phyloP scores from a whole-genome alignment of 2,797 vertebrate genomes.

The Prionace glauca region DNA sequence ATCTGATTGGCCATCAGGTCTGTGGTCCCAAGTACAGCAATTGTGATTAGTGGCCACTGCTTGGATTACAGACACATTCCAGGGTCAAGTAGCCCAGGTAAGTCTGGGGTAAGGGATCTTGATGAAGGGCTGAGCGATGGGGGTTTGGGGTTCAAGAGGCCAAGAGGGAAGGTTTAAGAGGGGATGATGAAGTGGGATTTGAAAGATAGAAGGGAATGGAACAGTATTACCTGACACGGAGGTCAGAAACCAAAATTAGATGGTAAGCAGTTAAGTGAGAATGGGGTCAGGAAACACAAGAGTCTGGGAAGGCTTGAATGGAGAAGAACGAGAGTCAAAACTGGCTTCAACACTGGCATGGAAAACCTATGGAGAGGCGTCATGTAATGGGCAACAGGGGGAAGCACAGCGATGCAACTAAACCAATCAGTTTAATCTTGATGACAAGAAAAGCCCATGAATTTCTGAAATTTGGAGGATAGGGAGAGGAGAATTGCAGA shows the following conservation, averaged over 20 bases:
- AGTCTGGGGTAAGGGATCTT: not conserved
- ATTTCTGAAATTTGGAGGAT: not conserved
- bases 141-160: not conserved
- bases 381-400: not conserved
- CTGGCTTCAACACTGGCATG: not conserved
- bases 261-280: not conserved
- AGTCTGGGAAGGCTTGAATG: not conserved
- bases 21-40: not conserved
- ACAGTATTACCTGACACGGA: not conserved
- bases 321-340: not conserved
- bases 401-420: not conserved
- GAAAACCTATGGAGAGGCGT: not conserved
- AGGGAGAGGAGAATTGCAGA: not conserved
- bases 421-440: too few species aligned
- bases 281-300: not conserved
- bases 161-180: not conserved
- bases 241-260: not conserved
- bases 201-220: not conserved
- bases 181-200: not conserved
- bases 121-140: not conserved
- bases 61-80: not conserved
- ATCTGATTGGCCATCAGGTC: not conserved
- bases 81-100: not conserved
- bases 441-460: not conserved
- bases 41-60: not conserved